Conservation (phyloP, 1,140 invertebrate genomes). For the Andrena cerasifolii region DNA sequence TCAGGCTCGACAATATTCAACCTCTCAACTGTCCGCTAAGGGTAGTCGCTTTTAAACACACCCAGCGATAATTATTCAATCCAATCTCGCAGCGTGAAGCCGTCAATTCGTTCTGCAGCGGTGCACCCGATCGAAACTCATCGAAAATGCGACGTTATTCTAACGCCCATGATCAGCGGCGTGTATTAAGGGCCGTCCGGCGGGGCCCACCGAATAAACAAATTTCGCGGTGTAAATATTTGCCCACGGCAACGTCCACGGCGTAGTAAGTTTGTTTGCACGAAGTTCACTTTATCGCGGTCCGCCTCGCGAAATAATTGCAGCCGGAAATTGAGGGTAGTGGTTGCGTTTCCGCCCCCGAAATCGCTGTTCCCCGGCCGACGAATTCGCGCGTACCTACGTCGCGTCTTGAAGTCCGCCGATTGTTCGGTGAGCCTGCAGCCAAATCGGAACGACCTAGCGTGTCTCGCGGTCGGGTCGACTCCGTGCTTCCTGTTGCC, state of each 20-base stretch:
- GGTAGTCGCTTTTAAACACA: not conserved
- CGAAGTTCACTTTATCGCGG: conserved; percentile 23
- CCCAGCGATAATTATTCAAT: conserved; percentile 30
- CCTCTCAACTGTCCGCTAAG: not conserved
- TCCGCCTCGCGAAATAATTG: conserved; percentile 39
- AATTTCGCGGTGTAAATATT: conserved; percentile 8
- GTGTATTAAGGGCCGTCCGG: not conserved
- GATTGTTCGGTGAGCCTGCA: conserved; percentile 39
- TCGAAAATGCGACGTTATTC: conserved; percentile 7
- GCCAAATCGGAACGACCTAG: not conserved
- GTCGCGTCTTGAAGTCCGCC: not conserved
- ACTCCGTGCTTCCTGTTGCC: conserved; percentile 14
- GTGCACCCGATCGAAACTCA: not conserved
- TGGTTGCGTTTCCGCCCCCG: not conserved
- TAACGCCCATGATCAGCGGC: not conserved
- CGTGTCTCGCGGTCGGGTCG: not conserved
- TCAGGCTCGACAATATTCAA: not conserved
- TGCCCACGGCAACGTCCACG: conserved; percentile 15
- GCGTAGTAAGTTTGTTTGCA: conserved; percentile 14
- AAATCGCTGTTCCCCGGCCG: not conserved
- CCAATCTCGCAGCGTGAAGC: not conserved
- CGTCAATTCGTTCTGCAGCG: conserved; percentile 17
- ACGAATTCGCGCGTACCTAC: conserved; percentile 21
- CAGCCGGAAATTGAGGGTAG: not conserved
- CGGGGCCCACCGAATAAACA: conserved; percentile 4